phyloP scores from a whole-genome alignment of 2,113 vertebrate species.

The Aegypius monachus region DNA sequence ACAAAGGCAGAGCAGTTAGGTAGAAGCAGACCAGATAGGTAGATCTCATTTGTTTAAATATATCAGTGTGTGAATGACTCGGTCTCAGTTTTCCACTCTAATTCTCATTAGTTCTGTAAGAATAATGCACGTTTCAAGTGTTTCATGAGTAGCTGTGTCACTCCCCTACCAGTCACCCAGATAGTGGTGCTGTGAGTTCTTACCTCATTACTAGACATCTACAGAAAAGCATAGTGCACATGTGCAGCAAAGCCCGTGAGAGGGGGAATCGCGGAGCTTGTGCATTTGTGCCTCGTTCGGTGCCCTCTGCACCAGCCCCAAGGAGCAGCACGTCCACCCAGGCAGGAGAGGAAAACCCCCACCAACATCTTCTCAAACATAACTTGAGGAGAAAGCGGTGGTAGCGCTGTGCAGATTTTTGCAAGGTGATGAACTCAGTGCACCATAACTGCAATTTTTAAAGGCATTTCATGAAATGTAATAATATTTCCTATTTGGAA shows the following conservation, averaged over 20 bases:
- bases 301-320: background rate
- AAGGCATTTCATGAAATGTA: background rate
- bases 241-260: background rate
- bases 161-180: background rate
- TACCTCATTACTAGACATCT: background rate
- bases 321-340: fast-evolving
- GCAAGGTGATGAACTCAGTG: background rate
- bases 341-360: background rate
- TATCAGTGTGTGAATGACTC: background rate
- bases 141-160: background rate
- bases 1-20: background rate
- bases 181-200: background rate
- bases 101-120: background rate
- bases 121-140: background rate
- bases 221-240: background rate
- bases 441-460: background rate
- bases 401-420: background rate
- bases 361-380: background rate
- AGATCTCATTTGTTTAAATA: background rate
- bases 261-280: fast-evolving
- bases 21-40: background rate
- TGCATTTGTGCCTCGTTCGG: fast-evolving
- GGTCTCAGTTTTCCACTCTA: background rate
- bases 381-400: fast-evolving
- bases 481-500: background rate